Evolutionary conservation across 2,888 invertebrate genomes (phyloP), one percentile per base, ranked within the genome.

Genomic region (Melanostoma scalare): DNA sequence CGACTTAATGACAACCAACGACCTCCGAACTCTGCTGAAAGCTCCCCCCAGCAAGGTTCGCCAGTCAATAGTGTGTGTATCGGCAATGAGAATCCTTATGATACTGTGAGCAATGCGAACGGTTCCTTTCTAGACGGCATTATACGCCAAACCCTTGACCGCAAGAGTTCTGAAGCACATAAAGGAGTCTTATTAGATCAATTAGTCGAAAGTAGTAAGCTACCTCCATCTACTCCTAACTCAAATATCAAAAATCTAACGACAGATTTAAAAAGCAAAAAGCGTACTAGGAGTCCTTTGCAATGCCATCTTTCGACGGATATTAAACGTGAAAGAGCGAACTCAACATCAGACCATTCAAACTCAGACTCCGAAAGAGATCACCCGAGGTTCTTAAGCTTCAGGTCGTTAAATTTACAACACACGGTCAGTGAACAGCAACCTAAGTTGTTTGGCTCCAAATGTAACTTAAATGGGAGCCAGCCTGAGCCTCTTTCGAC

Each of bases 121-220:
- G 95, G 96, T 71, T 87, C 86, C 88, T 96, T 96, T 90, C 92
- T 96, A 65, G 96, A 96, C 89, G 96, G 96, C 65, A 95, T 96
- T 87, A 97, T 97, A 86, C 93, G 96, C 87, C 96, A 96, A 86
- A 95, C 95, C 86, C 92, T 97, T 82, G 96, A 96, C 90, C 93
- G 94, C 42, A 87, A 93, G 89, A 88, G 85, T 93, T 89, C 92
- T 92, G 73, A 92, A 92, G 76, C 91, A 50, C 86, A 84, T 50
- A 86, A 87, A 35, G 87, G 92, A 92, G 93, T 94, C 6, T 91
- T 95, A 87, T 91, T 95, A 86, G 95, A 95, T 87, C 94, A 95
- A 88, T 91, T 95, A 71, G 94, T 94, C 86, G 92, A 94, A 86
- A 94, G 94, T 88, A 94, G 93, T 86, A 92, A 91, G 55, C 58